Percentiles rank a stretch among this genome's conserved stretches.
Conservation (phyloP, 2,113 vertebrate species). For the Leucosticte australis region DNA sequence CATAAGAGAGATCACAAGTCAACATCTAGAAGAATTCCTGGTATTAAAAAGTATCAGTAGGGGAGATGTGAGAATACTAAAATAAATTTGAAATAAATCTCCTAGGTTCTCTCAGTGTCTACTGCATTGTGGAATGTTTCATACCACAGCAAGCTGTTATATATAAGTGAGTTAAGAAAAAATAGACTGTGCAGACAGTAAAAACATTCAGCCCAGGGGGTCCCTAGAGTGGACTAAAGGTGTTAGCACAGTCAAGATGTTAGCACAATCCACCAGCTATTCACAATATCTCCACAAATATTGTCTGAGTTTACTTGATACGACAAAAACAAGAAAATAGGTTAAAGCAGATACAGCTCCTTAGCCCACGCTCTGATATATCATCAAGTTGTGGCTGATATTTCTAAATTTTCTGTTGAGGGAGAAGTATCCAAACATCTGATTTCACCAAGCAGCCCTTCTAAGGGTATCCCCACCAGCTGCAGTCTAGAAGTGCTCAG, state of each 20-base stretch:
- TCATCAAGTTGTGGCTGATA: not conserved
- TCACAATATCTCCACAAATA: not conserved
- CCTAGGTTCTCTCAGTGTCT: not conserved
- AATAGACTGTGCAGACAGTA: not conserved
- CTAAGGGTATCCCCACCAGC: not conserved
- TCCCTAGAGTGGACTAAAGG: not conserved
- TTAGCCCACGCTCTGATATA: not conserved
- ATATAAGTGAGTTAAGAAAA: not conserved
- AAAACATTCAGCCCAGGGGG: not conserved
- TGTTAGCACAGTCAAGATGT: not conserved
- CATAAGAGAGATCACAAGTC: not conserved
- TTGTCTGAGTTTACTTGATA: not conserved
- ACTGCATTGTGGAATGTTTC: not conserved
- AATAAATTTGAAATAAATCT: not conserved
- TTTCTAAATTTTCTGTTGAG: not conserved
- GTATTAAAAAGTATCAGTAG: not conserved
- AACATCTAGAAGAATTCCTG: not conserved
- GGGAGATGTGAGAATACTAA: not conserved
- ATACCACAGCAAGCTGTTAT: not conserved
- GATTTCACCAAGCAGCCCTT: not conserved
- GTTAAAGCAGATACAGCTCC: not conserved
- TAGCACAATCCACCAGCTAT: not conserved
- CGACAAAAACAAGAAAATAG: not conserved
- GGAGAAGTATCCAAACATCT: not conserved
- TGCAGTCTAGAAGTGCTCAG: not conserved